Conservation (phyloP, 2,113 vertebrate genomes). For the Eonycteris spelaea region DNA sequence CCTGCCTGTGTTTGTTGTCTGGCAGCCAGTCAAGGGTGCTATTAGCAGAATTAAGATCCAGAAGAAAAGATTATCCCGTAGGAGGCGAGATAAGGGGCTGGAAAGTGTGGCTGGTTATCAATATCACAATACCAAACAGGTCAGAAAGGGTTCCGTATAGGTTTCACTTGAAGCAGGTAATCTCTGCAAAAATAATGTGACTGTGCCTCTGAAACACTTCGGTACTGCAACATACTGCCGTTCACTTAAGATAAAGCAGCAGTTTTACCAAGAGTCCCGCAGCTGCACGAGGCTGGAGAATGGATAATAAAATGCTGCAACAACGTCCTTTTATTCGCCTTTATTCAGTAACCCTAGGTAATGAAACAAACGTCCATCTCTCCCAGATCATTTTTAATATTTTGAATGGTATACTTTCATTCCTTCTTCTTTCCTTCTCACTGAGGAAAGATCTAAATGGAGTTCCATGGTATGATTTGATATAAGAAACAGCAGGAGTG, state of each 20-base stretch:
- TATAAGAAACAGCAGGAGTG: neutral
- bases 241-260: constrained; percentile 74
- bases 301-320: constrained; percentile 11
- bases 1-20: constrained; percentile 84
- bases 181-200: constrained; percentile 81
- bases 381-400: constrained; percentile 48
- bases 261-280: constrained; percentile 45
- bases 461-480: constrained; percentile 10
- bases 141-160: constrained; percentile 78
- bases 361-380: constrained; percentile 7
- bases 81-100: constrained; percentile 83
- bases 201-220: constrained; percentile 79
- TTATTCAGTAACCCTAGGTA: neutral
- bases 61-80: constrained; percentile 81
- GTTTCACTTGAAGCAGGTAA: constrained; percentile 83
- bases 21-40: constrained; percentile 86
- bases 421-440: neutral
- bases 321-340: constrained; percentile 24
- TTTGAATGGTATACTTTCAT: constrained; percentile 52
- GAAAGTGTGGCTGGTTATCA: constrained; percentile 85
- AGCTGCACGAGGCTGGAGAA: constrained; percentile 12
- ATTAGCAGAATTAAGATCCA: constrained; percentile 85
- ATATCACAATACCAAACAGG: constrained; percentile 80
- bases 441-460: constrained; percentile 21
- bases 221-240: constrained; percentile 68